Evolutionary conservation across 2,797 vertebrate genomes (phyloP).

Genomic region (Sylvia borin): DNA sequence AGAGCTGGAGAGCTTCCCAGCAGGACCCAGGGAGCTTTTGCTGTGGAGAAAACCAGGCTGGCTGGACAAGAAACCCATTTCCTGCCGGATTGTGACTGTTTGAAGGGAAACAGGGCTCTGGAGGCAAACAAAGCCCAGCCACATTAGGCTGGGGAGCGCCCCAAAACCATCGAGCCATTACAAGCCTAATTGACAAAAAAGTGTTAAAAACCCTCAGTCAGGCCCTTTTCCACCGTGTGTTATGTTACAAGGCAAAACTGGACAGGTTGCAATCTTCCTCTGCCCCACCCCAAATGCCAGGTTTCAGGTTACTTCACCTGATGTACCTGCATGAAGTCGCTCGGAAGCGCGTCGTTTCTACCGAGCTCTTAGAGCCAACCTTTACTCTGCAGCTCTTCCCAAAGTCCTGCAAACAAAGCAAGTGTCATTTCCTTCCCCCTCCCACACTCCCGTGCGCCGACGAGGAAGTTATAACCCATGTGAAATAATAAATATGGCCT

Average conservation of each 20-base stretch:
- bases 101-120: conserved; percentile 4
- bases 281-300: not conserved
- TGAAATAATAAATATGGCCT: conserved; percentile 26
- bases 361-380: not conserved
- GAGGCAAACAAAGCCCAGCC: not conserved
- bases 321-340: not conserved
- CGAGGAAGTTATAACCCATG: not conserved
- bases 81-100: not conserved
- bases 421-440: conserved; percentile 25
- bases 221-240: not conserved
- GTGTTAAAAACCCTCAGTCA: not conserved
- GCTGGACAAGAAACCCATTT: conserved; percentile 8
- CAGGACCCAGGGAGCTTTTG: not conserved
- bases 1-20: not conserved
- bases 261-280: conserved; percentile 23
- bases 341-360: not conserved
- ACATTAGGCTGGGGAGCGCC: not conserved
- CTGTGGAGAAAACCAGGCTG: not conserved
- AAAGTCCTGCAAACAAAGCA: not conserved
- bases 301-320: not conserved
- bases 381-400: not conserved
- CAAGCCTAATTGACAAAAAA: not conserved
- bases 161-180: not conserved
- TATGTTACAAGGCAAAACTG: not conserved
- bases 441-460: not conserved